phyloP scores from a whole-genome alignment of 2,113 vertebrate genomes.

The Chamaetylas fuelleborni region DNA sequence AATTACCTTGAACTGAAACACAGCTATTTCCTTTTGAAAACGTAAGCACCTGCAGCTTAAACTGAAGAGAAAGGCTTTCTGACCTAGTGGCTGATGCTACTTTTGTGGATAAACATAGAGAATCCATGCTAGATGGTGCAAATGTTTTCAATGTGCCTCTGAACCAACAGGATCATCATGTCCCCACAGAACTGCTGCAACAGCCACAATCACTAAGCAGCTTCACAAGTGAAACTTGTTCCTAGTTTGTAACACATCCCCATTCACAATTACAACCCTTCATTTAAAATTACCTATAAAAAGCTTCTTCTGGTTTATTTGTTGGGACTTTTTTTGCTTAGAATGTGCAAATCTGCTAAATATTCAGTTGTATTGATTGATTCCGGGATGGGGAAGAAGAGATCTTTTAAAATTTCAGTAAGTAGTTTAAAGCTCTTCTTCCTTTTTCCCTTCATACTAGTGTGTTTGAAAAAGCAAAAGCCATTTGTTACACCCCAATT shows the following conservation, averaged over 20 bases:
- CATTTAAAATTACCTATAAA: neutral
- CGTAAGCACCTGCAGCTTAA: neutral
- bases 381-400: neutral
- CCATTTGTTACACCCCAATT: slow-evolving; percentile 50
- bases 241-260: neutral
- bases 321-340: neutral
- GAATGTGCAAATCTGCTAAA: neutral
- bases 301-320: neutral
- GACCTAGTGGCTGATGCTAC: neutral
- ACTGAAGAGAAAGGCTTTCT: neutral
- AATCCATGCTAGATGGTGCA: neutral
- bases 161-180: neutral
- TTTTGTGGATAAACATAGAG: neutral
- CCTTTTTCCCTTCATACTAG: neutral
- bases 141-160: neutral
- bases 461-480: slow-evolving; percentile 48
- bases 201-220: neutral
- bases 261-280: neutral
- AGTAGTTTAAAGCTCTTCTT: slow-evolving; percentile 30
- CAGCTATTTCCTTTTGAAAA: neutral
- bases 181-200: neutral
- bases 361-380: neutral
- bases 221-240: neutral
- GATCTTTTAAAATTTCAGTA: neutral
- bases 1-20: neutral